phyloP scores from a whole-genome alignment of 2,888 invertebrate genomes.

The Plagodis pulveraria region DNA sequence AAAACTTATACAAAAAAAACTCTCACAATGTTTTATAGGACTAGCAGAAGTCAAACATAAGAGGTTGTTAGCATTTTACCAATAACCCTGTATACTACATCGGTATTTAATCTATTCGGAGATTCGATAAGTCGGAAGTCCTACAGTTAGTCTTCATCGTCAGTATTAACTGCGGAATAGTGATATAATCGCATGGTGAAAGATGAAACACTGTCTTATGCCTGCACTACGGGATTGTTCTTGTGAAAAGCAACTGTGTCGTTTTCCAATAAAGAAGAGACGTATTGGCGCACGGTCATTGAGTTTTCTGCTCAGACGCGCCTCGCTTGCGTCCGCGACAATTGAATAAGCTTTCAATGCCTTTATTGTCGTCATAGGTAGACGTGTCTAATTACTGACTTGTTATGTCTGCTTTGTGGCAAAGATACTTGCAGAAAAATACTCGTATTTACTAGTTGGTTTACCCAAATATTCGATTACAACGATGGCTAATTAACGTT shows the following conservation, averaged over 20 bases:
- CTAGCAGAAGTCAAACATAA: too few relatives aligned
- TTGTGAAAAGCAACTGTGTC: slow-evolving; percentile 74
- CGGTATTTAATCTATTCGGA: too few relatives aligned
- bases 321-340: slow-evolving; percentile 50
- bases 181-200: not conserved
- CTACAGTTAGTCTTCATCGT: too few relatives aligned
- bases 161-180: too few relatives aligned
- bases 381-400: slow-evolving; percentile 30
- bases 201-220: slow-evolving; percentile 11
- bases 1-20: too few relatives aligned
- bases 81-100: too few relatives aligned
- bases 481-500: too few relatives aligned
- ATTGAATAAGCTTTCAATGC: slow-evolving; percentile 52
- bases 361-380: slow-evolving; percentile 40
- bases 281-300: slow-evolving; percentile 76
- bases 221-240: slow-evolving; percentile 54
- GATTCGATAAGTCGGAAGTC: too few relatives aligned
- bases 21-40: too few relatives aligned
- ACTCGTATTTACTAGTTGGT: too few relatives aligned
- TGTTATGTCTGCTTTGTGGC: not conserved
- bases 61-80: too few relatives aligned
- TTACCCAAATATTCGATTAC: too few relatives aligned
- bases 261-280: slow-evolving; percentile 79
- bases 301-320: slow-evolving; percentile 77
- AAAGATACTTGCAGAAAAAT: not conserved